Conservation (phyloP, 1,140 invertebrate species). For the Heliconius melpomene region DNA sequence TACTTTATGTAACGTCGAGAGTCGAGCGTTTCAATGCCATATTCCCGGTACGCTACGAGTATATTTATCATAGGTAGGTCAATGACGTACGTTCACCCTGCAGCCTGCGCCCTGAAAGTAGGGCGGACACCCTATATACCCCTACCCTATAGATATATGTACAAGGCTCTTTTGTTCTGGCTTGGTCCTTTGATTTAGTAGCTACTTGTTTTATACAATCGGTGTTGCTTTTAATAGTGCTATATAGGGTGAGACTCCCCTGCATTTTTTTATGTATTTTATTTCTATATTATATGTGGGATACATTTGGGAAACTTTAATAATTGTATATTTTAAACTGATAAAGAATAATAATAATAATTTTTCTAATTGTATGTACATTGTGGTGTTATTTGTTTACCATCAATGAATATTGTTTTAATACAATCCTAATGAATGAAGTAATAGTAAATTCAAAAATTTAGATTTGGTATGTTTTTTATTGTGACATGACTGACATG, state of each 20-base stretch:
- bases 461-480: too few relatives aligned
- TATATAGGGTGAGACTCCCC: background rate
- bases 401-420: too few relatives aligned
- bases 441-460: too few relatives aligned
- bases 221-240: slow-evolving; percentile 18
- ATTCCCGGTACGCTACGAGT: slow-evolving; percentile 51
- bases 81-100: slow-evolving; percentile 78
- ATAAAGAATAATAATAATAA: too few relatives aligned
- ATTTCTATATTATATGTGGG: too few relatives aligned
- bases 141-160: slow-evolving; percentile 36
- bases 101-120: slow-evolving; percentile 68
- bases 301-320: too few relatives aligned
- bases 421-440: too few relatives aligned
- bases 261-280: background rate
- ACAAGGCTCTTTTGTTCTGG: slow-evolving; percentile 24
- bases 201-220: slow-evolving; percentile 16
- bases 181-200: slow-evolving; percentile 30
- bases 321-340: too few relatives aligned
- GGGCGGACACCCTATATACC: slow-evolving; percentile 54
- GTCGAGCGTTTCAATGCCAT: slow-evolving; percentile 57
- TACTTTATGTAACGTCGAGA: slow-evolving; percentile 19
- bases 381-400: too few relatives aligned
- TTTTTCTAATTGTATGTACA: too few relatives aligned
- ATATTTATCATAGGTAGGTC: slow-evolving; percentile 76
- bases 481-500: too few relatives aligned